Base-by-base conservation (phyloP, 2,888 invertebrate genomes). In the Drosophila paranaensis region DNA sequence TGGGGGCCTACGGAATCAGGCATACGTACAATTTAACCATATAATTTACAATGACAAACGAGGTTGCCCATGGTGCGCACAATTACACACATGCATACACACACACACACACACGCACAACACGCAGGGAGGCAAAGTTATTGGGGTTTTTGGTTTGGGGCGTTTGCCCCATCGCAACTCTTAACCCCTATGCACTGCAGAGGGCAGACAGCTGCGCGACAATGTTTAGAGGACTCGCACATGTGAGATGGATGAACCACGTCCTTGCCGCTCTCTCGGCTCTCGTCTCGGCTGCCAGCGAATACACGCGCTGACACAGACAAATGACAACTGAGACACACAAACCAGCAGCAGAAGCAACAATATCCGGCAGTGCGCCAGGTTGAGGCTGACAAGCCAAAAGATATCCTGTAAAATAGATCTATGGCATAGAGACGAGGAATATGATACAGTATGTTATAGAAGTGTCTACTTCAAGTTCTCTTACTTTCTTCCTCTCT, bases 31-130 rank as follows among this genome's bases (percentile, higher is more conserved):
- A 89, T 88, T 88, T 80, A 86, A 86, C 84, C 88, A 74, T 76
- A 84, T 84, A 89, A 89, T 90, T 90, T 84, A 86, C 81, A 88
- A 86, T 82, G 86, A 86, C 84, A 88, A 82, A 89, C 82, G 88
- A 85, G 84, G 79, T 68, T 77, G 60, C 63, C 64, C 68, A 70
- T 71, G 73, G 60, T 79, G 71, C 74, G 77, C 89, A 79, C 89
- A 88, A 87, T 87, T 82, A 83, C 82, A 79, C 81, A 71, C 64
- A 51, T 56, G 65, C 42, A 60, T 53, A 56, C 68, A 65, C 69
- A 51, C 53, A 58, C 51, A 58, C 51, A 60, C 40, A 77, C 81
- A 57, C 51, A 56, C 48, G 63, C 60, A 65, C 35, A 46, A 61
- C 53, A 43, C 54, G 46, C 61, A 62, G n/a, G 45, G 57, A 57